Evolutionary conservation across 2,888 invertebrate genomes (phyloP).

Genomic region (Microctonus hyperodae): DNA sequence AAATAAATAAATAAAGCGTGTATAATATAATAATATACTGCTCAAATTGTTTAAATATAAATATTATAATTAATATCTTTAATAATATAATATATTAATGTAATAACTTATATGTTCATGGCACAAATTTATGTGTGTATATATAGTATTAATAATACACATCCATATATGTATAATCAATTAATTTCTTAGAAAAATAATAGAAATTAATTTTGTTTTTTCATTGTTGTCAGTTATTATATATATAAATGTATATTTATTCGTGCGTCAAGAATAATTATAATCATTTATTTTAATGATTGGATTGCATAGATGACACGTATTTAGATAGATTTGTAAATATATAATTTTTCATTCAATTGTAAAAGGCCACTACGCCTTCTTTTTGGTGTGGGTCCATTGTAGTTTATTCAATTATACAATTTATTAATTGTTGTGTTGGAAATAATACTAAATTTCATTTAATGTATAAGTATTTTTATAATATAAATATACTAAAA

Average conservation of each 20-base stretch:
- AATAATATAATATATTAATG: slow-evolving; percentile 38
- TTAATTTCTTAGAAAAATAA: background rate
- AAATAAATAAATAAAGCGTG: background rate
- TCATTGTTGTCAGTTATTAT: too few species aligned
- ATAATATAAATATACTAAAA: slow-evolving; percentile 47
- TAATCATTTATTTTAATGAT: background rate
- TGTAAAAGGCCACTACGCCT: slow-evolving; percentile 28
- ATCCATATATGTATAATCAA: background rate
- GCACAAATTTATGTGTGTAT: slow-evolving; percentile 52
- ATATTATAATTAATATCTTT: slow-evolving; percentile 15
- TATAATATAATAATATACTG: slow-evolving; percentile 39
- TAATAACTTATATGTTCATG: slow-evolving; percentile 55
- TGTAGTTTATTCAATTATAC: slow-evolving; percentile 38
- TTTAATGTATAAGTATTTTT: slow-evolving; percentile 46
- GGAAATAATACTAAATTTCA: slow-evolving; percentile 48
- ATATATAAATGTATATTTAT: background rate
- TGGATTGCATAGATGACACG: background rate
- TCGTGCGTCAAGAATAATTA: background rate
- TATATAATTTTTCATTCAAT: slow-evolving; percentile 8
- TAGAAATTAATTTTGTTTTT: background rate
- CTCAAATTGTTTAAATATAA: slow-evolving; percentile 49
- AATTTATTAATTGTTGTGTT: slow-evolving; percentile 38
- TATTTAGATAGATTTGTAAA: background rate
- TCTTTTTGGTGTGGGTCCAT: slow-evolving; percentile 40
- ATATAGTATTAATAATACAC: slow-evolving; percentile 7